Percentiles rank a stretch among this genome's conserved stretches.
These are phyloP conservation scores for Melanerpes formicivorus DNA, from an alignment of 2,113 vertebrate species.

Conservation along the genomic window DNA sequence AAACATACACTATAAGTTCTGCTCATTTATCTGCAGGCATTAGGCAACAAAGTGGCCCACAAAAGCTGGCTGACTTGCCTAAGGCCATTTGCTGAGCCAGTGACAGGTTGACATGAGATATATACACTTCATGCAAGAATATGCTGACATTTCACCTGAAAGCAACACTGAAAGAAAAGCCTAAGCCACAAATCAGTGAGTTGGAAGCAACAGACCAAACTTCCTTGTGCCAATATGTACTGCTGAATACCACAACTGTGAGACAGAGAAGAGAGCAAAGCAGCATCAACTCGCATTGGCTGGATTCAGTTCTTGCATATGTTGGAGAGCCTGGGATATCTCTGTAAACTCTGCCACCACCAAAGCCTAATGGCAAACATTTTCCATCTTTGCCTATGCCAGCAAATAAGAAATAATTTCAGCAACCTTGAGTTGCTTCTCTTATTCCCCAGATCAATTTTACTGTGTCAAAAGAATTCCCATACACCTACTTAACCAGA, in stretches of 20 bases:
- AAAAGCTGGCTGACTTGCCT: background rate
- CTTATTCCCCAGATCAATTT: background rate
- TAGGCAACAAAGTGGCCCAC: background rate
- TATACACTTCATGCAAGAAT: background rate
- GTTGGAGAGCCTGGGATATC: background rate
- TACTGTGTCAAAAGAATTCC: slow-evolving; percentile 8
- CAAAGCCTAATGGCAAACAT: background rate
- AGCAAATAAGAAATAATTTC: background rate
- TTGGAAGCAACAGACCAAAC: background rate
- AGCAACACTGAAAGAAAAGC: background rate
- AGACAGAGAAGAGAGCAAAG: background rate
- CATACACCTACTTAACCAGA: background rate
- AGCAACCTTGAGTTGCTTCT: background rate
- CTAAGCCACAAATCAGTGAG: background rate
- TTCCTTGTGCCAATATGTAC: background rate
- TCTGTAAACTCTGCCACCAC: background rate
- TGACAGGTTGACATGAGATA: background rate
- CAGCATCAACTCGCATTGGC: background rate
- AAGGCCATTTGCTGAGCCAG: background rate
- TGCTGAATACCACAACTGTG: background rate
- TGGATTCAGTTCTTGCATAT: accelerated
- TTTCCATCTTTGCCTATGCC: background rate
- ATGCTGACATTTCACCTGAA: background rate
- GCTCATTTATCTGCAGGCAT: accelerated
- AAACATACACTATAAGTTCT: background rate